phyloP scores from a whole-genome alignment of 2,888 invertebrate species.

The Trichopria drosophilae region DNA sequence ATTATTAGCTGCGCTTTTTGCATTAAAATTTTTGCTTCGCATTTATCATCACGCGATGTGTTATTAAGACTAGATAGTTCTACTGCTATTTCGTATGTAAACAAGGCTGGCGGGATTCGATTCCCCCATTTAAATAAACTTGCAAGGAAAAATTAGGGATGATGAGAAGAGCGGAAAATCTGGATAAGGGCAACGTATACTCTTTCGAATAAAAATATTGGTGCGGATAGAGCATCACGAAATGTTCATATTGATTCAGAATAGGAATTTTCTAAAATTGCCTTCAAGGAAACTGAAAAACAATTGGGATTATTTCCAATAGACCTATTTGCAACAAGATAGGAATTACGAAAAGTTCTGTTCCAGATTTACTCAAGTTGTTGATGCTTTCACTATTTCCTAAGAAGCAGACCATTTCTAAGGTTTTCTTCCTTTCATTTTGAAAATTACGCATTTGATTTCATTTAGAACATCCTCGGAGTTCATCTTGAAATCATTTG shows the following conservation, averaged over 20 bases:
- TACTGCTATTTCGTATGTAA: constrained; percentile 21
- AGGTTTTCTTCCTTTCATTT: constrained; percentile 30
- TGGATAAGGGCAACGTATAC: constrained; percentile 4
- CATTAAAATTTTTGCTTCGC: constrained; percentile 5
- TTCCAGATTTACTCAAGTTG: constrained; percentile 9
- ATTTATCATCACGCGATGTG: neutral
- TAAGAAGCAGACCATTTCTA: constrained; percentile 27
- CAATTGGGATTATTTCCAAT: too few relatives aligned
- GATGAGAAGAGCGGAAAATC: too few relatives aligned
- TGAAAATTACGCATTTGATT: too few relatives aligned
- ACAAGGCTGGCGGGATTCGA: constrained; percentile 16
- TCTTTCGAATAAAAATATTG: constrained; percentile 13
- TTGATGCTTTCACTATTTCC: constrained; percentile 28
- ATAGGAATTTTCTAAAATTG: constrained; percentile 17
- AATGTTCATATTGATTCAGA: constrained; percentile 14
- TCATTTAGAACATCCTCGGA: too few relatives aligned
- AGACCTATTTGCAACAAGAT: too few relatives aligned
- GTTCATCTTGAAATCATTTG: too few relatives aligned
- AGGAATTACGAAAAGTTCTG: constrained; percentile 24
- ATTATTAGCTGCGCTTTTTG: constrained; percentile 10
- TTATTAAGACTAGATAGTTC: constrained; percentile 20
- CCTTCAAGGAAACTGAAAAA: constrained; percentile 2
- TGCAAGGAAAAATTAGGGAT: too few relatives aligned
- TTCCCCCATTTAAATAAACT: constrained; percentile 11
- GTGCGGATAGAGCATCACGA: constrained; percentile 22